phyloP scores from a whole-genome alignment of 2,888 invertebrate genomes.

The Vesta saturnalis region DNA sequence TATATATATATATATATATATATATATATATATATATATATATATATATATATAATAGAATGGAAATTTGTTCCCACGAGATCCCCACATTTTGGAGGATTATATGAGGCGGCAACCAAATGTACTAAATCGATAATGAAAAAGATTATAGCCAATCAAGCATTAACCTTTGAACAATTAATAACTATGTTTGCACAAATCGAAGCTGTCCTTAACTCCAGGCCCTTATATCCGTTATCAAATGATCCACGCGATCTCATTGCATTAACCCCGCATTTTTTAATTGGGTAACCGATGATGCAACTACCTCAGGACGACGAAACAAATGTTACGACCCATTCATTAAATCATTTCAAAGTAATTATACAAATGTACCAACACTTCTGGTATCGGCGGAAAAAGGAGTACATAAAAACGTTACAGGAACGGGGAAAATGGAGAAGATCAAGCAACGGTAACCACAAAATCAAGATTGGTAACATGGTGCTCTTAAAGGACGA shows the following conservation, averaged over 20 bases:
- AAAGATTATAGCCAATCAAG: conserved; percentile 26
- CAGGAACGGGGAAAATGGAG: conserved; percentile 1
- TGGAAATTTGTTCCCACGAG: conserved; percentile 34
- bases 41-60: conserved; percentile 6
- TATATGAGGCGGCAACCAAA: conserved; percentile 30
- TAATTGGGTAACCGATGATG: conserved; percentile 29
- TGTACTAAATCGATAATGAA: conserved; percentile 32
- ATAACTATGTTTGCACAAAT: conserved; percentile 35
- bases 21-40: no score
- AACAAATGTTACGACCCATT: conserved; percentile 13
- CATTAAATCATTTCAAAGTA: conserved; percentile 14
- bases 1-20: no score
- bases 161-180: conserved; percentile 33
- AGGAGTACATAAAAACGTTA: conserved; percentile 29
- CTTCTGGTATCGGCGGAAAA: neutral
- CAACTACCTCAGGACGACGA: conserved; percentile 20
- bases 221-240: conserved; percentile 32
- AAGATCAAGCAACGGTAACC: neutral
- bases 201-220: conserved; percentile 39
- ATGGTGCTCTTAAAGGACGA: neutral
- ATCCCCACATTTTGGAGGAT: conserved; percentile 32
- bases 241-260: conserved; percentile 19
- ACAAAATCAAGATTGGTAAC: neutral
- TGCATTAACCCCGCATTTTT: conserved; percentile 39
- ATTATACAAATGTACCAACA: neutral